A percentile compares a stretch with the other conserved stretches of the same genome.
These are phyloP conservation scores for Rhinogobio ventralis DNA, from an alignment of 2,797 vertebrate genomes.

Conservation along the genomic window DNA sequence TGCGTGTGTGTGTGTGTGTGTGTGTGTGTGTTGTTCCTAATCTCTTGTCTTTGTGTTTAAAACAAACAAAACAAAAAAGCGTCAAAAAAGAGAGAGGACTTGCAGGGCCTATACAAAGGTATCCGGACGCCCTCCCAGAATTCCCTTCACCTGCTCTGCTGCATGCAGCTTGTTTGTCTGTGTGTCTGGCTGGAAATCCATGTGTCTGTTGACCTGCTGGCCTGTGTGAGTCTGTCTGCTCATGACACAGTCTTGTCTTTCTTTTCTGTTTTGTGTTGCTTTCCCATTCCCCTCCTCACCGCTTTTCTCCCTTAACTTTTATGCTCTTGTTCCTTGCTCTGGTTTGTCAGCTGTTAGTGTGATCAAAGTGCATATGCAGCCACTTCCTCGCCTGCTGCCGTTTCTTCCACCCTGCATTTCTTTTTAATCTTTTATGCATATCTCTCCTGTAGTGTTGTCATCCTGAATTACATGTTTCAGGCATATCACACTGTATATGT, in stretches of 20 bases:
- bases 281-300: constrained; percentile 9
- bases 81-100: constrained; percentile 99
- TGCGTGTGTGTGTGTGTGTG: constrained; percentile 21
- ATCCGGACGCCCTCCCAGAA: constrained; percentile 76
- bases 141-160: constrained; percentile 79
- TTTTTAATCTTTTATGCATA: constrained; percentile 1
- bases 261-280: constrained; percentile 36
- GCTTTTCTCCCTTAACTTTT: constrained; percentile 14
- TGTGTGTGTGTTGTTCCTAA: constrained; percentile 65
- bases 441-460: not conserved
- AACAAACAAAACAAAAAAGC: constrained; percentile 91
- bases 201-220: constrained; percentile 59
- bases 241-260: constrained; percentile 53
- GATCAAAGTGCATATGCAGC: constrained; percentile 70
- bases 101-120: constrained; percentile 99
- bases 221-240: constrained; percentile 28
- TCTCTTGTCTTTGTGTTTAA: constrained; percentile 67
- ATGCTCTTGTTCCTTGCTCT: constrained; percentile 81
- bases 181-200: constrained; percentile 57
- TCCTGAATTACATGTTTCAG: not conserved
- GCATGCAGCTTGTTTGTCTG: constrained; percentile 75
- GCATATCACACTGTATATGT: not conserved
- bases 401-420: constrained; percentile 64
- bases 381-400: constrained; percentile 66
- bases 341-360: constrained; percentile 77